Evolutionary conservation across 2,888 invertebrate genomes (phyloP).

Genomic region (Plebejus argus): DNA sequence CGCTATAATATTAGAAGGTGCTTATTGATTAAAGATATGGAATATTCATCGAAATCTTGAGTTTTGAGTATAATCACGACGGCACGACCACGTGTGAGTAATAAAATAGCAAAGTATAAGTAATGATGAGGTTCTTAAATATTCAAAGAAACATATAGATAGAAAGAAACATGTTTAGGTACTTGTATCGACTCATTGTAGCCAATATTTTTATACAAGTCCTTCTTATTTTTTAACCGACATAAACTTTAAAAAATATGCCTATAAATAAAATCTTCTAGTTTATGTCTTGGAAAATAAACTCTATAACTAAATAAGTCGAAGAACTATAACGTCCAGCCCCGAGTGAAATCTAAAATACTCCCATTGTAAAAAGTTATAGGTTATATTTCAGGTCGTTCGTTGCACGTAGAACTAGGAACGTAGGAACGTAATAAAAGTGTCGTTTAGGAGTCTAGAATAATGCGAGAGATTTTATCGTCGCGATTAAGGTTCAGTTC

Average conservation of each 20-base stretch:
- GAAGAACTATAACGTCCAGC: neutral
- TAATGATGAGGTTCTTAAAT: too few relatives aligned
- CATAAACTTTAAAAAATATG: too few relatives aligned
- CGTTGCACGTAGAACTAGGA: neutral
- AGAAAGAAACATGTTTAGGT: too few relatives aligned
- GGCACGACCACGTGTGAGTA: neutral
- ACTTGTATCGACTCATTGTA: too few relatives aligned
- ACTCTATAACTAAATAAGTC: too few relatives aligned
- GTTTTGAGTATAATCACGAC: neutral
- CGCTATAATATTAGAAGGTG: too few relatives aligned
- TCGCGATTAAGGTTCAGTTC: constrained; percentile 13
- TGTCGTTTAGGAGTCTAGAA: constrained; percentile 27
- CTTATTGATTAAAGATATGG: neutral
- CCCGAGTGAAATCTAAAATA: neutral
- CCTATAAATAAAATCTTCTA: neutral
- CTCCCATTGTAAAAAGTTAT: neutral
- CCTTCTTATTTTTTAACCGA: too few relatives aligned
- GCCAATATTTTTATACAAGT: too few relatives aligned
- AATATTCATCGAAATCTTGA: neutral
- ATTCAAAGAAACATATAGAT: too few relatives aligned
- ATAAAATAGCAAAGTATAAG: too few relatives aligned
- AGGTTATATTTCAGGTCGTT: constrained; percentile 10
- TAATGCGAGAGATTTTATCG: constrained; percentile 19
- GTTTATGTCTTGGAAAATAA: too few relatives aligned
- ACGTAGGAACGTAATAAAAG: constrained; percentile 13